A percentile compares a stretch with the other conserved stretches of the same genome.
Evolutionary conservation across 2,113 vertebrate genomes (phyloP).

Genomic region (Apistogramma diplotaenia): DNA sequence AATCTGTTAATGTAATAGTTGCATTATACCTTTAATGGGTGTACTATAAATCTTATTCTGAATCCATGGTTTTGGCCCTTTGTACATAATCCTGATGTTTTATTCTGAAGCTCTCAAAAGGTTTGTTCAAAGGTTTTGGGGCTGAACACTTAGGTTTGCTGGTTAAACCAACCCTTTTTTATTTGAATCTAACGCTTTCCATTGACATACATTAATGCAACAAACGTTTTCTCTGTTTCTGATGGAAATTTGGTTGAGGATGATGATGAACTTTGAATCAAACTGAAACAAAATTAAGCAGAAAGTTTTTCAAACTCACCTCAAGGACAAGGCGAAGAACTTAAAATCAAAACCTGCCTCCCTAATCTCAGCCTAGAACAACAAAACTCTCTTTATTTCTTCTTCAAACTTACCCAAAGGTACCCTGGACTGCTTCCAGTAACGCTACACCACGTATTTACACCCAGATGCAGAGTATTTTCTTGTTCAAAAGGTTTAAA

Average conservation of each 20-base stretch:
- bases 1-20: background rate
- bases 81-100: background rate
- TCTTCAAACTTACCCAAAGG: background rate
- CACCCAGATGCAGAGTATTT: constrained; percentile 48
- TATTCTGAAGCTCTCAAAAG: constrained; percentile 1
- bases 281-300: background rate
- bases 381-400: background rate
- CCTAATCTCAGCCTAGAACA: background rate
- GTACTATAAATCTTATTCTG: background rate
- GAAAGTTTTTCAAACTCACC: background rate
- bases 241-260: background rate
- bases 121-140: background rate
- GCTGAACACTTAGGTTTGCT: background rate
- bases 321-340: background rate
- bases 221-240: background rate
- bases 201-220: background rate
- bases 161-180: background rate
- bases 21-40: background rate
- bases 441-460: constrained; percentile 19
- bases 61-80: background rate
- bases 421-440: constrained; percentile 44
- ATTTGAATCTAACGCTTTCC: background rate
- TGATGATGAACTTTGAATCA: background rate
- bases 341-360: background rate
- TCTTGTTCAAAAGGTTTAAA: constrained; percentile 40